A percentile compares a stretch with the other conserved stretches of the same genome.
Conservation (phyloP, 1,140 invertebrate species). For the Anagrus nilaparvatae region DNA sequence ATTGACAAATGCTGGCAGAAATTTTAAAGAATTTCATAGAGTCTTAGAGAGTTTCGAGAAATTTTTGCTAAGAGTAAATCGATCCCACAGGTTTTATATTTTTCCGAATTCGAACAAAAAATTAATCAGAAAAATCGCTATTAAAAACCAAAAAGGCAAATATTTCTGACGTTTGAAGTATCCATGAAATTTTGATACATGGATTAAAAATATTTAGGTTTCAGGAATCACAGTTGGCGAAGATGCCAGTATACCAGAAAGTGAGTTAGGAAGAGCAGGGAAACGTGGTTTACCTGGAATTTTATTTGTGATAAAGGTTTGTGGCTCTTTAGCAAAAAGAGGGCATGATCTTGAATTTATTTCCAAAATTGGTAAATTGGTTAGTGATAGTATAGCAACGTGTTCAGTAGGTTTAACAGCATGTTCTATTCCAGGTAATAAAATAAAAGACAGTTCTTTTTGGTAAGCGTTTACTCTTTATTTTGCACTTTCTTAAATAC, state of each 20-base stretch:
- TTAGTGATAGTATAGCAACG: slow-evolving; percentile 53
- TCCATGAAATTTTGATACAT: too few relatives aligned
- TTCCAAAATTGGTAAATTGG: slow-evolving; percentile 33
- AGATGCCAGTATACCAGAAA: slow-evolving; percentile 55
- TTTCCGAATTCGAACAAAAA: background rate
- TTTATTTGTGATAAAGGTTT: slow-evolving; percentile 64
- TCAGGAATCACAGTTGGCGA: slow-evolving; percentile 61
- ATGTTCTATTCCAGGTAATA: slow-evolving; percentile 60
- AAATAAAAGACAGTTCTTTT: background rate
- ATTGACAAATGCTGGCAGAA: too few relatives aligned
- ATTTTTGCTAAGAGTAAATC: too few relatives aligned
- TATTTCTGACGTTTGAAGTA: background rate
- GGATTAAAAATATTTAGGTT: slow-evolving; percentile 38
- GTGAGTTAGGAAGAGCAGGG: slow-evolving; percentile 49
- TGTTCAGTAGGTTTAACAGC: slow-evolving; percentile 61
- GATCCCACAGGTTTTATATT: too few relatives aligned
- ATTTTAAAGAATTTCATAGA: too few relatives aligned
- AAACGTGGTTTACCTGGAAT: slow-evolving; percentile 67
- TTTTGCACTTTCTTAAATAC: slow-evolving; percentile 12
- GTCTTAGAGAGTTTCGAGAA: too few relatives aligned
- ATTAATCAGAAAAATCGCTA: too few relatives aligned
- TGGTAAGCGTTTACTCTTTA: background rate
- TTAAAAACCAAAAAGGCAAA: background rate
- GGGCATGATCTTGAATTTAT: slow-evolving; percentile 48
- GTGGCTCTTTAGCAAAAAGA: slow-evolving; percentile 59